Evolutionary conservation across 2,113 vertebrate species (phyloP).

Genomic region (Stigmatopora nigra): DNA sequence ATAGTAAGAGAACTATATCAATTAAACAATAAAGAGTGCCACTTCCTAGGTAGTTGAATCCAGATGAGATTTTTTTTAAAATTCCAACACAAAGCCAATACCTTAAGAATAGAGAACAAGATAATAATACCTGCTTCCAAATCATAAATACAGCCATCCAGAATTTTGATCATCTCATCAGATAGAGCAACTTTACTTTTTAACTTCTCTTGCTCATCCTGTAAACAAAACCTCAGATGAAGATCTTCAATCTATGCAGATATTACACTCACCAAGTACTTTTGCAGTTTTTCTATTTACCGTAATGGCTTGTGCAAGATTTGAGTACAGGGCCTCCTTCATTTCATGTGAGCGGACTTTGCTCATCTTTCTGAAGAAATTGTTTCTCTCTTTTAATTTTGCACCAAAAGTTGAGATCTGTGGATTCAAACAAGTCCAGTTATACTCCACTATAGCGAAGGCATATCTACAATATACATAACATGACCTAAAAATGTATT

Average conservation of each 20-base stretch:
- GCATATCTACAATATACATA: too few species aligned
- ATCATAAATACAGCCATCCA: constrained; percentile 59
- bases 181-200: constrained; percentile 46
- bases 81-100: background rate
- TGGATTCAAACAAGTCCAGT: constrained; percentile 7
- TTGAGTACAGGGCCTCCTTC: constrained; percentile 60
- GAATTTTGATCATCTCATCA: constrained; percentile 50
- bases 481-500: too few species aligned
- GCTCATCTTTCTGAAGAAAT: constrained; percentile 61
- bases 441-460: background rate
- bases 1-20: too few species aligned
- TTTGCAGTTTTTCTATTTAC: constrained; percentile 31
- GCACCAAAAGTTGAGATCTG: constrained; percentile 63
- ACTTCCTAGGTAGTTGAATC: too few species aligned
- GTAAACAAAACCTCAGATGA: background rate
- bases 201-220: constrained; percentile 60
- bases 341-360: constrained; percentile 63
- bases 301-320: constrained; percentile 47
- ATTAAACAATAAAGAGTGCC: too few species aligned
- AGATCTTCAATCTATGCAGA: background rate
- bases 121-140: constrained; percentile 56
- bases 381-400: constrained; percentile 63
- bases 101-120: background rate
- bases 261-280: background rate
- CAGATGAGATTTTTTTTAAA: too few species aligned